These are phyloP conservation scores for Crotalus helleri DNA, from an alignment of 2,113 vertebrate genomes.

Conservation along the genomic window DNA sequence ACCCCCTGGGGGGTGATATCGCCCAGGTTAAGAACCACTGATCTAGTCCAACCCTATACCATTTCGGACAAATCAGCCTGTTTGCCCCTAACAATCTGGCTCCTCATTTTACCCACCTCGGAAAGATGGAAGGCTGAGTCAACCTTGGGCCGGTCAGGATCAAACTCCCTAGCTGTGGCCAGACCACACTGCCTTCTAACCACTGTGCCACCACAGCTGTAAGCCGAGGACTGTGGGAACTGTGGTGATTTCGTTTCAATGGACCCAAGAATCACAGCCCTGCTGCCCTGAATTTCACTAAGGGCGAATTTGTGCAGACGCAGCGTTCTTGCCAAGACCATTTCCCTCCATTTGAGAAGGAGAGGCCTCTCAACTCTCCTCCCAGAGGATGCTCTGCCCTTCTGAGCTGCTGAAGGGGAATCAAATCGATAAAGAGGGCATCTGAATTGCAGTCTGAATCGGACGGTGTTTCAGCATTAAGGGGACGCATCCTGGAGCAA, in stretches of 20 bases:
- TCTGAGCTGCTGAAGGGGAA: not conserved
- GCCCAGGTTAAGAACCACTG: too few species aligned
- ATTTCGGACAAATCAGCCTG: too few species aligned
- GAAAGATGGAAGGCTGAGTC: too few species aligned
- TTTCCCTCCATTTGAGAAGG: not conserved
- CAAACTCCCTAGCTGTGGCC: too few species aligned
- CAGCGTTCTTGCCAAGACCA: not conserved
- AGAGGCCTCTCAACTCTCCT: not conserved
- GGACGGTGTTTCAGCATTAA: not conserved
- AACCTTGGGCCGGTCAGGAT: too few species aligned
- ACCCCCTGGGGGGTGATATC: too few species aligned
- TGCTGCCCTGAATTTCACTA: not conserved
- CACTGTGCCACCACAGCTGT: not conserved
- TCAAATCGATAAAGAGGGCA: not conserved
- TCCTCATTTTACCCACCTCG: too few species aligned
- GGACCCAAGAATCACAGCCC: not conserved
- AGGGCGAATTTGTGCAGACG: not conserved
- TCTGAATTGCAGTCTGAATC: not conserved
- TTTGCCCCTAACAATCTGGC: too few species aligned
- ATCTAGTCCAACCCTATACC: too few species aligned
- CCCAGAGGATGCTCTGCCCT: too few species aligned
- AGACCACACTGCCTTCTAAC: not conserved
- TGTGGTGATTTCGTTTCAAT: not conserved
- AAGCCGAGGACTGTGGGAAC: not conserved
- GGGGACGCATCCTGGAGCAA: too few species aligned